phyloP scores from a whole-genome alignment of 1,140 invertebrate species.

The Whitmania pigra region DNA sequence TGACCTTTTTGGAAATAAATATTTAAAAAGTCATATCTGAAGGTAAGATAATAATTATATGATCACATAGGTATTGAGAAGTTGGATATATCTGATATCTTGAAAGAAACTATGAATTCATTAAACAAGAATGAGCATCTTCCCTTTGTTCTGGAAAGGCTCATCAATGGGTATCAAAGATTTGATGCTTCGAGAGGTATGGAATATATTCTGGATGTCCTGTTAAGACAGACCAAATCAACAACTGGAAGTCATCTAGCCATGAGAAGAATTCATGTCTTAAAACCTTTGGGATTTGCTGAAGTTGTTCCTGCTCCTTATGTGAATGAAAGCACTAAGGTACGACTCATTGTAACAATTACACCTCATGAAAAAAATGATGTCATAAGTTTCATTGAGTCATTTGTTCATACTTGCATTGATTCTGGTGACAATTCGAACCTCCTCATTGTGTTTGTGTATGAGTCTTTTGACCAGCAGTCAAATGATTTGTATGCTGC shows the following conservation, averaged over 20 bases:
- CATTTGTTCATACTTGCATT: constrained; percentile 58
- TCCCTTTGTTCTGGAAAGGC: constrained; percentile 45
- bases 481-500: constrained; percentile 46
- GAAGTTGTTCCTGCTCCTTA: constrained; percentile 76
- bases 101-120: no score
- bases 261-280: constrained; percentile 33
- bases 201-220: constrained; percentile 70
- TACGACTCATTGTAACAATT: constrained; percentile 61
- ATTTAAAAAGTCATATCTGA: no score
- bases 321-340: constrained; percentile 71
- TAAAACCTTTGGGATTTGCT: constrained; percentile 64
- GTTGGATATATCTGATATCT: no score
- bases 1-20: no score
- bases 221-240: constrained; percentile 39
- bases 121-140: no score
- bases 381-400: constrained; percentile 53
- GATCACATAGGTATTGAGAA: no score
- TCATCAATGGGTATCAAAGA: constrained; percentile 67
- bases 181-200: constrained; percentile 77
- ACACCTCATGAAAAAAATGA: constrained; percentile 45
- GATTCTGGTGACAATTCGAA: constrained; percentile 63
- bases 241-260: constrained; percentile 24
- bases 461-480: constrained; percentile 27
- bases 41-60: no score
- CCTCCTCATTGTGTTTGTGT: constrained; percentile 51